Conservation (phyloP, 2,888 invertebrate genomes). For the Drosophila dives region DNA sequence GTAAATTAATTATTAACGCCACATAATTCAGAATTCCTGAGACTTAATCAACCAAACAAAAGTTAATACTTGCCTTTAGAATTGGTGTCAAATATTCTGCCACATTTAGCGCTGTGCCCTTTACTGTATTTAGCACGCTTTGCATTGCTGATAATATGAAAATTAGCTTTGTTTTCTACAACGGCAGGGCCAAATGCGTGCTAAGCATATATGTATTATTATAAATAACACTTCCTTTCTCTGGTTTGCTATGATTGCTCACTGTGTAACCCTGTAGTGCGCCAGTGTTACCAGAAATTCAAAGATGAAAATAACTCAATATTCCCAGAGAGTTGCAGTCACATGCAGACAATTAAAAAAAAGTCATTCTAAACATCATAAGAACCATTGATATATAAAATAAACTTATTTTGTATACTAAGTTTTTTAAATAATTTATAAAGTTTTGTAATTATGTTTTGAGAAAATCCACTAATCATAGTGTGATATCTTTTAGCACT, state of each 20-base stretch:
- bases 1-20: not conserved
- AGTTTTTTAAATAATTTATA: no score
- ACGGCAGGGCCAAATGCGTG: slow-evolving; percentile 24
- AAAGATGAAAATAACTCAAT: not conserved
- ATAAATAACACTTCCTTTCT: slow-evolving; percentile 41
- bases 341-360: not conserved
- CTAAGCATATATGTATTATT: slow-evolving; percentile 14
- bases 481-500: not conserved
- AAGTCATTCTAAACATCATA: not conserved
- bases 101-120: slow-evolving; percentile 97
- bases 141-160: slow-evolving; percentile 89
- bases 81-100: slow-evolving; percentile 98
- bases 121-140: slow-evolving; percentile 97
- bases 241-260: slow-evolving; percentile 4
- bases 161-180: slow-evolving; percentile 39
- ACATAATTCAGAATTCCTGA: not conserved
- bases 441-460: not conserved
- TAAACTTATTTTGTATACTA: no score
- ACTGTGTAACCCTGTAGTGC: slow-evolving; percentile 31
- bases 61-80: slow-evolving; percentile 89
- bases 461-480: not conserved
- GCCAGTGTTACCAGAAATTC: slow-evolving; percentile 10
- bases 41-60: not conserved
- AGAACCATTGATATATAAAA: not conserved
- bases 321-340: not conserved